Evolutionary conservation across 37 sponge, comb jelly and placozoan genomes (phyloP).

Genomic region (Mnemiopsis leidyi): DNA sequence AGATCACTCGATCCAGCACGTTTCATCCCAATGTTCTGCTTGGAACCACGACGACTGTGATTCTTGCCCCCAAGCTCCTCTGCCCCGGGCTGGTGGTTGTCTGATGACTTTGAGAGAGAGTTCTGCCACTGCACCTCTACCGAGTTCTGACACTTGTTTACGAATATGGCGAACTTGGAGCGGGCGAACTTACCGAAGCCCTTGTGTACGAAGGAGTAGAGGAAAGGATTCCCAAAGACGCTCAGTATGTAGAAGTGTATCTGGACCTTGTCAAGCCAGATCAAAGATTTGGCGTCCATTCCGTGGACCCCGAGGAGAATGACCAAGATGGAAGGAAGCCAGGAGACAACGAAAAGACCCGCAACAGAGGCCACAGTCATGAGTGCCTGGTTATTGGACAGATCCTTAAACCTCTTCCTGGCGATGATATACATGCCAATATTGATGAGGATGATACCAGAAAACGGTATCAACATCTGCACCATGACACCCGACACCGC

Average conservation of each 20-base stretch:
- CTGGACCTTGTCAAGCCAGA: constrained; percentile 60
- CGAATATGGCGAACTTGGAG: constrained; percentile 59
- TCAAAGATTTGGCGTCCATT: neutral
- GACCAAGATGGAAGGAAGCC: constrained; percentile 39
- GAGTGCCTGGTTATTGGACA: constrained; percentile 61
- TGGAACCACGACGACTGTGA: neutral
- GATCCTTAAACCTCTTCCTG: constrained; percentile 46
- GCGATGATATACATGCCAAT: constrained; percentile 61
- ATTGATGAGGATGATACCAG: constrained; percentile 24
- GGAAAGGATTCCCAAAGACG: constrained; percentile 55
- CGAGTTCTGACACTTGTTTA: constrained; percentile 28
- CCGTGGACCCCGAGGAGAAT: constrained; percentile 32
- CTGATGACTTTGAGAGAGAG: constrained; percentile 34
- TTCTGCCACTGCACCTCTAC: constrained; percentile 51
- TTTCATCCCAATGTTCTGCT: neutral
- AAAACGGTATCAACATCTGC: constrained; percentile 40
- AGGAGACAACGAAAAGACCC: constrained; percentile 38
- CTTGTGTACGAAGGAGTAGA: constrained; percentile 66
- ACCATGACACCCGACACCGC: constrained; percentile 1
- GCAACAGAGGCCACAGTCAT: constrained; percentile 50
- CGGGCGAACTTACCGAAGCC: constrained; percentile 50
- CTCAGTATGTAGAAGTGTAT: constrained; percentile 60
- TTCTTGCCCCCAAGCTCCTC: neutral
- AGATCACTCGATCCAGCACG: neutral
- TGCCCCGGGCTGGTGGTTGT: neutral